A percentile compares a stretch with the other conserved stretches of the same genome.
These are phyloP conservation scores for Sericinus montela DNA, from an alignment of 2,888 invertebrate species.

Conservation along the genomic window DNA sequence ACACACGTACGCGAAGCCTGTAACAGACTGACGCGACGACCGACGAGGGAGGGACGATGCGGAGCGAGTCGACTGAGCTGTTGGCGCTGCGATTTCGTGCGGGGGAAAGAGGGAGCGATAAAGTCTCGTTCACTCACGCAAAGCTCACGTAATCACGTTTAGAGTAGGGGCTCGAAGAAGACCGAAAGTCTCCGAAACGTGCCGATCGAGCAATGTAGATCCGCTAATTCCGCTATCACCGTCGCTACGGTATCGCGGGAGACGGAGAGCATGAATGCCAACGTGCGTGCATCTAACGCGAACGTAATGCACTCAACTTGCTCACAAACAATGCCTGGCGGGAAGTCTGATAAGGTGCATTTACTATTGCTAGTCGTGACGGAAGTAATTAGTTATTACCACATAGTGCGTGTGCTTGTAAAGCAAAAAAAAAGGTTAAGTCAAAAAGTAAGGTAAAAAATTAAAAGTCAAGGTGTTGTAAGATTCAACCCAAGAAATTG, in stretches of 20 bases:
- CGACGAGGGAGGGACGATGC: background rate
- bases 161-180: conserved; percentile 49
- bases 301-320: conserved; percentile 15
- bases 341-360: conserved; percentile 17
- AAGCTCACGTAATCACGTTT: conserved; percentile 50
- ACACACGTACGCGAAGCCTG: conserved; percentile 40
- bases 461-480: too few species aligned
- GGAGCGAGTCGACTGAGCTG: conserved; percentile 13
- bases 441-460: too few species aligned
- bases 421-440: too few species aligned
- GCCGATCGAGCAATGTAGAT: conserved; percentile 49
- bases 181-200: conserved; percentile 48
- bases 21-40: conserved; percentile 49
- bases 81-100: conserved; percentile 24
- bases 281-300: conserved; percentile 23
- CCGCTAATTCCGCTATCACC: conserved; percentile 57
- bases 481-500: too few species aligned
- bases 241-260: conserved; percentile 35
- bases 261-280: conserved; percentile 32
- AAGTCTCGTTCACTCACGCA: conserved; percentile 38
- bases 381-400: conserved; percentile 17
- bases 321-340: conserved; percentile 15
- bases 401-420: too few species aligned
- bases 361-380: conserved; percentile 7
- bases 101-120: conserved; percentile 42